These are phyloP conservation scores for Synaphobranchus kaupii DNA, from an alignment of 2,797 vertebrate genomes.

Conservation along the genomic window DNA sequence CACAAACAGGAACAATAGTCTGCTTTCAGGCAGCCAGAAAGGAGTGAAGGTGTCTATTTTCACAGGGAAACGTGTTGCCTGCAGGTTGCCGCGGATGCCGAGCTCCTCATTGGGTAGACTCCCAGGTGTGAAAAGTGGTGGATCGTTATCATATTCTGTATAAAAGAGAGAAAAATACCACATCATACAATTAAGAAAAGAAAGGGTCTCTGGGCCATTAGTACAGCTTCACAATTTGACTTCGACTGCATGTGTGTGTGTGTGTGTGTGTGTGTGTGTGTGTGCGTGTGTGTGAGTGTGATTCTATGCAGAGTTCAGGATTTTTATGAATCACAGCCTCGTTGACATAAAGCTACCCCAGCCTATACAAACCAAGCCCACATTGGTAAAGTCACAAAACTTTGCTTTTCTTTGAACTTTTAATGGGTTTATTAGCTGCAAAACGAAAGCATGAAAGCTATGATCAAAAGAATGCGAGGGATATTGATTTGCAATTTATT, in stretches of 20 bases:
- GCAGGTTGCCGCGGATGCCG: constrained; percentile 66
- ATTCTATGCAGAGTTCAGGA: not conserved
- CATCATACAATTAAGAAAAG: not conserved
- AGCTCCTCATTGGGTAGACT: constrained; percentile 66
- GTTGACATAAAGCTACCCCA: not conserved
- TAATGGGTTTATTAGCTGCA: not conserved
- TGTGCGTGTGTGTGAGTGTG: too few relatives aligned
- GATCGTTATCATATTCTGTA: not conserved
- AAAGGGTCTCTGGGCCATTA: not conserved
- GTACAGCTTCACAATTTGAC: not conserved
- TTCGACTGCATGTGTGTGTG: not conserved
- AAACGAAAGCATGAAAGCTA: not conserved
- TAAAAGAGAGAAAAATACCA: not conserved
- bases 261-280: not conserved
- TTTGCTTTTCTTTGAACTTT: not conserved
- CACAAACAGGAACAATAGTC: constrained; percentile 13
- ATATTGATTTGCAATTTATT: not conserved
- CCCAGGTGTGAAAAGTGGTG: constrained; percentile 48
- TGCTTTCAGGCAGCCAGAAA: constrained; percentile 34
- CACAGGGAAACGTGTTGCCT: constrained; percentile 68
- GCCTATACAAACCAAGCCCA: not conserved
- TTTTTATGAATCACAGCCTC: not conserved
- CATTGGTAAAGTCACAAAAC: not conserved
- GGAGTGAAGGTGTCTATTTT: constrained; percentile 46
- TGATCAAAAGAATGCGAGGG: not conserved